These are phyloP conservation scores for Pseudomyrmex gracilis DNA, from an alignment of 1,140 invertebrate species.

Conservation along the genomic window DNA sequence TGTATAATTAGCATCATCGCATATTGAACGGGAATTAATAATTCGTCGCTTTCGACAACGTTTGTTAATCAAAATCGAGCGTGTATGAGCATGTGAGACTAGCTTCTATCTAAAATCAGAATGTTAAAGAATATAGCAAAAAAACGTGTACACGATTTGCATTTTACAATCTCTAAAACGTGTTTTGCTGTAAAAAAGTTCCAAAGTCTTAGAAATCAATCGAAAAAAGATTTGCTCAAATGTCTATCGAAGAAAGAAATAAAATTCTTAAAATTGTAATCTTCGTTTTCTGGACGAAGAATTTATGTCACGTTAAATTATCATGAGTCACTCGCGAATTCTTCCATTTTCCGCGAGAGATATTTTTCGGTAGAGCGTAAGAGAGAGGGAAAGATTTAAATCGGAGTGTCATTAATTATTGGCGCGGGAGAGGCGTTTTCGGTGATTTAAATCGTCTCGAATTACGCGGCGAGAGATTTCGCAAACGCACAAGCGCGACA, in stretches of 20 bases:
- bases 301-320: neutral
- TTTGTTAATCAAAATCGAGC: neutral
- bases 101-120: neutral
- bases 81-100: neutral
- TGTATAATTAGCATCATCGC: slow-evolving; percentile 44
- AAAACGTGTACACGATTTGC: neutral
- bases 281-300: too few relatives aligned
- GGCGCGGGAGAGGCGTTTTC: neutral
- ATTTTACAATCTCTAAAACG: too few relatives aligned
- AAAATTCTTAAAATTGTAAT: too few relatives aligned
- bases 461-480: slow-evolving; percentile 63
- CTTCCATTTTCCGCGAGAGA: neutral
- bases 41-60: neutral
- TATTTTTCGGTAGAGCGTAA: neutral
- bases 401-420: slow-evolving; percentile 30
- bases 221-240: too few relatives aligned
- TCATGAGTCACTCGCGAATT: neutral
- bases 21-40: neutral
- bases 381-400: slow-evolving; percentile 21
- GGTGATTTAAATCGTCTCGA: slow-evolving; percentile 69
- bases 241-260: too few relatives aligned
- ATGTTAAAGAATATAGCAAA: neutral
- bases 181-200: too few relatives aligned
- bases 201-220: too few relatives aligned
- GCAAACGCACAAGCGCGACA: slow-evolving; percentile 46